Evolutionary conservation across 1,140 invertebrate species (phyloP).

Genomic region (Drosophila triauraria): DNA sequence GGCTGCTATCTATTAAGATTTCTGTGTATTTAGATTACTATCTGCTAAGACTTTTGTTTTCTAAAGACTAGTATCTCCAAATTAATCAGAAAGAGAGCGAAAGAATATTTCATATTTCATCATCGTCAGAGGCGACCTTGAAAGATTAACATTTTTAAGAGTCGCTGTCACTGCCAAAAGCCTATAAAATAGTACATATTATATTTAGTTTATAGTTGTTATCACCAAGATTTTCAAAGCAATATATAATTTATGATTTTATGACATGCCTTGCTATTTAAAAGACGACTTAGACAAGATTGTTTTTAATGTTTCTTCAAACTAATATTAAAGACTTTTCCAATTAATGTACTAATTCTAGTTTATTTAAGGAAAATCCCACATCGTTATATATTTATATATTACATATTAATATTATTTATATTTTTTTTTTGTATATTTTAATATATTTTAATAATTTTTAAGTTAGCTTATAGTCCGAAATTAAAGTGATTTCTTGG

Average conservation of each 20-base stretch:
- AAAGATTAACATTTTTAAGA: slow-evolving; percentile 2
- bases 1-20: not conserved
- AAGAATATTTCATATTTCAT: not conserved
- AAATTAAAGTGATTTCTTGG: too few relatives aligned
- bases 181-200: not conserved
- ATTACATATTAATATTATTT: too few relatives aligned
- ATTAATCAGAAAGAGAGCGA: not conserved
- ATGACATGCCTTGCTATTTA: not conserved
- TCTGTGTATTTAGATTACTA: not conserved
- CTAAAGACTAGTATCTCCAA: not conserved
- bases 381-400: too few relatives aligned
- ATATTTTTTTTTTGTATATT: too few relatives aligned
- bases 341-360: too few relatives aligned
- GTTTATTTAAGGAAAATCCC: too few relatives aligned
- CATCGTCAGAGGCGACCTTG: not conserved
- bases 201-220: not conserved
- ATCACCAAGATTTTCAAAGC: not conserved
- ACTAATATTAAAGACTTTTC: too few relatives aligned
- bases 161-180: not conserved
- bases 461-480: too few relatives aligned
- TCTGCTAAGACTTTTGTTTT: not conserved
- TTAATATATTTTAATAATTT: too few relatives aligned
- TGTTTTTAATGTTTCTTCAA: not conserved
- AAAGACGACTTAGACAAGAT: not conserved
- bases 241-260: not conserved